A percentile compares a stretch with the other conserved stretches of the same genome.
These are phyloP conservation scores for Vombatus ursinus DNA, from an alignment of 2,113 vertebrate species.

Conservation along the genomic window DNA sequence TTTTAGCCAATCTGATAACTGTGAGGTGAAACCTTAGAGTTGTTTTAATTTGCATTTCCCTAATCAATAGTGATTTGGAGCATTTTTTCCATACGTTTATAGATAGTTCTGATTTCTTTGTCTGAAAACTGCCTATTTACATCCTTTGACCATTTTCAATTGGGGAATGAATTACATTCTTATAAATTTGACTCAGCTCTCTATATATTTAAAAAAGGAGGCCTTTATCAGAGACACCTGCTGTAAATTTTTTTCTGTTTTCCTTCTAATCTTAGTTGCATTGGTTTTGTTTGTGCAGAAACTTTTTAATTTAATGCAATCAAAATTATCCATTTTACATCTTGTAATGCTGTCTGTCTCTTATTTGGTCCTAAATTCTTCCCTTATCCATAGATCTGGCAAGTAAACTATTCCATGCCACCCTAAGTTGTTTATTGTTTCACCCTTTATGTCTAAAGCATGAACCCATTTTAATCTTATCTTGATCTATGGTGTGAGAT, in stretches of 20 bases:
- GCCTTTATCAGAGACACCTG: background rate
- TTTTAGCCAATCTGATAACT: no score
- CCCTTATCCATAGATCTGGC: no score
- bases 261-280: background rate
- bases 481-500: no score
- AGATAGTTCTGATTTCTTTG: background rate
- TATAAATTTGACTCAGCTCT: background rate
- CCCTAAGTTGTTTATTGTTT: no score
- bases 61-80: background rate
- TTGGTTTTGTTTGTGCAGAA: background rate
- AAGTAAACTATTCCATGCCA: no score
- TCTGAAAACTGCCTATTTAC: background rate
- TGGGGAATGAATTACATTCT: background rate
- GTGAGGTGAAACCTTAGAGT: no score
- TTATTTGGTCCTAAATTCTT: no score
- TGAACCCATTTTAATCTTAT: no score
- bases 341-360: no score
- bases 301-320: background rate
- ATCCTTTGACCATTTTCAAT: background rate
- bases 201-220: background rate
- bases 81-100: background rate
- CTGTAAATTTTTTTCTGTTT: background rate
- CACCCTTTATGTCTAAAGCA: no score
- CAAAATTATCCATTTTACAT: background rate
- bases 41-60: background rate